Evolutionary conservation across 1,140 invertebrate genomes (phyloP).

Genomic region (Bradynema listronoti): DNA sequence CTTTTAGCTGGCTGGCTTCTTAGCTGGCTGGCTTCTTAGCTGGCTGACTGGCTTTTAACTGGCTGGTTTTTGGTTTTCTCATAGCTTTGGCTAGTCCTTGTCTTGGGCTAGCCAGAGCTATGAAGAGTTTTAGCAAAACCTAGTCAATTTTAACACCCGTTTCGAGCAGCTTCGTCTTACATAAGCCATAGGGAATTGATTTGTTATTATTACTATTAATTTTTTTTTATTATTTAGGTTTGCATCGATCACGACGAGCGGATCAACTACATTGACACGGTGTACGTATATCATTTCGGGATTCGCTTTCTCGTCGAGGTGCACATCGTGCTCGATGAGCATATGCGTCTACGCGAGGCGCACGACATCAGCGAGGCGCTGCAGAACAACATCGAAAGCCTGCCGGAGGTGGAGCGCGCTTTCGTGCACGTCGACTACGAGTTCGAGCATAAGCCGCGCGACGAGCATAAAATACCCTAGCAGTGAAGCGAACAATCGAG

Average conservation of each 20-base stretch:
- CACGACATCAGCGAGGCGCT: conserved; percentile 61
- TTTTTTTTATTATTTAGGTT: too few relatives aligned
- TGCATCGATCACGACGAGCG: conserved; percentile 58
- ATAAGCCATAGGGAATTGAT: too few relatives aligned
- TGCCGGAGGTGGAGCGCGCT: conserved; percentile 60
- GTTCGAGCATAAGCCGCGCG: conserved; percentile 43
- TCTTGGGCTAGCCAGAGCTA: too few relatives aligned
- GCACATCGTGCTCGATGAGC: conserved; percentile 53
- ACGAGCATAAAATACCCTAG: conserved; percentile 38
- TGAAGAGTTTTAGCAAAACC: too few relatives aligned
- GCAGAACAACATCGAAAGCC: conserved; percentile 59
- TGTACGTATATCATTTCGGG: conserved; percentile 62
- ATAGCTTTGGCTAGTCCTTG: too few relatives aligned
- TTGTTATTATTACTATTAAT: too few relatives aligned
- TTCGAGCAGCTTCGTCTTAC: too few relatives aligned
- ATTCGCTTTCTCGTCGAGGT: conserved; percentile 54
- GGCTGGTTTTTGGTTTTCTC: too few relatives aligned
- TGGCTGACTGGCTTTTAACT: neutral
- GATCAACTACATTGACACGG: conserved; percentile 60
- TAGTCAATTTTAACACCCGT: too few relatives aligned
- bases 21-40: neutral
- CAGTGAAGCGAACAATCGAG: neutral
- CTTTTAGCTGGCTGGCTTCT: too few relatives aligned
- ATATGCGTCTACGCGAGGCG: conserved; percentile 59
- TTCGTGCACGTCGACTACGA: conserved; percentile 63